These are phyloP conservation scores for Xiphorhynchus elegans DNA, from an alignment of 2,113 vertebrate species.

Conservation along the genomic window DNA sequence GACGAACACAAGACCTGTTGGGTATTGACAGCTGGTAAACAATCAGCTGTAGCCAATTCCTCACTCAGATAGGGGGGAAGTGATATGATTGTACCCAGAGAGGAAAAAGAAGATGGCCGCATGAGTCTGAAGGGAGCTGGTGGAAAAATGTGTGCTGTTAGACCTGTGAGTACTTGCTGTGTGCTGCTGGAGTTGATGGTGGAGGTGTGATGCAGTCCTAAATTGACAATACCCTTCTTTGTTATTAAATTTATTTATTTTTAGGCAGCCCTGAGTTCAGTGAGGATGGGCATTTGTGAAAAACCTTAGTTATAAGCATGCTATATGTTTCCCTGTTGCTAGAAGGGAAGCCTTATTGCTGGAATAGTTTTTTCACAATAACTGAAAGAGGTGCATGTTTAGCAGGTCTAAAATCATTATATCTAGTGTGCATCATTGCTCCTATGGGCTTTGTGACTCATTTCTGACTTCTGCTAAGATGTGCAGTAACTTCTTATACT, in stretches of 20 bases:
- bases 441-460: background rate
- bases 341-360: background rate
- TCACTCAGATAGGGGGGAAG: background rate
- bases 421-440: background rate
- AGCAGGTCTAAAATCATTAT: background rate
- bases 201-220: background rate
- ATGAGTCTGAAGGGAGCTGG: background rate
- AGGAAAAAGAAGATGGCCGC: background rate
- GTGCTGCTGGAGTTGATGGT: background rate
- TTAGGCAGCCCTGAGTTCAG: background rate
- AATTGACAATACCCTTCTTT: background rate
- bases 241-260: background rate
- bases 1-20: background rate
- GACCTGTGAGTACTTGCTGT: background rate
- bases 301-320: background rate
- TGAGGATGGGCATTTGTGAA: background rate
- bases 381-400: background rate
- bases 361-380: background rate
- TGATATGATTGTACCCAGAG: accelerated
- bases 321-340: background rate
- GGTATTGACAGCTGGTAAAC: background rate
- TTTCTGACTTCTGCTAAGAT: background rate
- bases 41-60: background rate
- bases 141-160: background rate
- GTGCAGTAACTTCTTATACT: background rate